Evolutionary conservation across 2,113 vertebrate species (phyloP), one percentile per base, ranked within the genome.

Genomic region (Hemiprocne comata): DNA sequence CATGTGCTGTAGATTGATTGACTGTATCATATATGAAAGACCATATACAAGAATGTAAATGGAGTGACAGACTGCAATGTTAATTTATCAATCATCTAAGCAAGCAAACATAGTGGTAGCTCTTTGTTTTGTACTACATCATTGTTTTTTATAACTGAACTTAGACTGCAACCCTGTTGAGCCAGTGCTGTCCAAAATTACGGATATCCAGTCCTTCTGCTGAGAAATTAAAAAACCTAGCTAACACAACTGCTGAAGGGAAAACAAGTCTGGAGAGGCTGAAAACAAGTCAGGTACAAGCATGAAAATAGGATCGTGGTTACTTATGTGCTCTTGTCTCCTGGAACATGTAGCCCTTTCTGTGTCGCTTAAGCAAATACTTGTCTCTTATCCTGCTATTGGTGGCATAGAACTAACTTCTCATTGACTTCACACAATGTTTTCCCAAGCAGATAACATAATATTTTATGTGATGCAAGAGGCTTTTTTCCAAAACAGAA

Each of bases 1-100:
- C 1, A 1, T 4, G 2, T 62, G 42, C 48, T 80, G 48, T 26
- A n/a, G 29, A 36, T 81, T 86, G 31, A 21, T 74, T 81, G 81
- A 28, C 24, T 64, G 28, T 64, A 20, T 60, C 7, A 0, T 84
- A 28, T 42, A 42, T 51, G 48, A 82, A 82, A 84, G 79, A 38
- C 36, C 72, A 42, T 87, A 83, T 94, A 91, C 40, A 95, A 69
- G 78, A 89, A 87, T 83, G 71, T 86, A 94, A 89, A 94, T 94
- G 89, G 89, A 79, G 23, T 51, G 85, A 73, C 74, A 93, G 91
- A 80, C 89, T 89, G 81, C 44, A 93, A n/a, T 48, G 42, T 51
- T 72, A 71, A 62, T 76, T 71, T 80, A 66, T 81, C 58, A 64
- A 11, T 87, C 78, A 60, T 65, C 58, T 84, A 70, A 91, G 74